Base-by-base conservation (phyloP, 1,140 invertebrate genomes). In the Ooceraea biroi region DNA sequence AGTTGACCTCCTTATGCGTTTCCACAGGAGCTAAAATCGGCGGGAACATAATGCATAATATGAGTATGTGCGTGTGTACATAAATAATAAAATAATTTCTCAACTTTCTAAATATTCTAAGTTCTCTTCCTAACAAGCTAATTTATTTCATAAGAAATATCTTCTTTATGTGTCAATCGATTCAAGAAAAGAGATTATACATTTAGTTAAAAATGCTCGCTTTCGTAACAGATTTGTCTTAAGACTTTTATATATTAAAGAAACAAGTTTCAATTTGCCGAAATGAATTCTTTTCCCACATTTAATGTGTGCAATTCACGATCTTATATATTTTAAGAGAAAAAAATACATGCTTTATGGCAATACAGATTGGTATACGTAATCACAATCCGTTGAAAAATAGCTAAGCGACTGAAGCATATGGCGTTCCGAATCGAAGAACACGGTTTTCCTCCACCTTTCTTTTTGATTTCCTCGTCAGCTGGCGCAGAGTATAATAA, bases 401-500 rank as follows among this genome's bases (percentile, higher is more conserved):
- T 80, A 80, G 76, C 65, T 50, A 69, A 57, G 76, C 65, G 48
- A 65, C 65, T 57, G 76, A 80, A 80, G 76, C 76, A 80, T 57
- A 71, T 80, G 65, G 76, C 25, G 76, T 36, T 71, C 25, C 41
- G 41, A 80, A 80, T 57, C 76, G 76, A 58, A 57, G 65, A 80
- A 71, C 73, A 76, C 76, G 27, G 76, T 65, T 80, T 80, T 80
- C 50, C 25, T 80, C 66, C 27, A 69, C 65, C 50, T 80, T 80
- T 80, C 76, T 80, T 69, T 80, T 80, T 80, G 76, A 80, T 80
- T 80, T 80, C 41, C 41, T 80, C 76, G 76, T 80, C 76, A 80
- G 76, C 76, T 80, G 76, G 76, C 65, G 76, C 65, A 50, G 76
- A 80, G 65, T 80, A 80, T 80, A 80, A 80, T 80, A 80, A 80